Conservation (phyloP, 2,797 vertebrate species). For the Chromis chromis region DNA sequence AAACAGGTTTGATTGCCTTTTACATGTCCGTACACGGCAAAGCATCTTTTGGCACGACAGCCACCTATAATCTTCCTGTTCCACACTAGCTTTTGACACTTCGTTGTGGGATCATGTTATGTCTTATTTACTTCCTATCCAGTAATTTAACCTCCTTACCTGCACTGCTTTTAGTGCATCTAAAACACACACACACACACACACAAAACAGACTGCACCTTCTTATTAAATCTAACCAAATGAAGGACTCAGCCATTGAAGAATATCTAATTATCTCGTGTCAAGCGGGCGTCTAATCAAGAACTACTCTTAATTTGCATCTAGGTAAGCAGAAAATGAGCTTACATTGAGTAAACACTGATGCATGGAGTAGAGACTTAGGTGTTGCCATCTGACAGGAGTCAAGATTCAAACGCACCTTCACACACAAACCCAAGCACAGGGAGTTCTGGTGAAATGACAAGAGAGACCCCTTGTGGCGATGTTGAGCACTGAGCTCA, state of each 20-base stretch:
- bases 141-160: background rate
- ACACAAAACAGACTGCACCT: constrained; percentile 17
- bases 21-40: constrained; percentile 28
- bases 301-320: constrained; percentile 25
- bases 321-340: constrained; percentile 39
- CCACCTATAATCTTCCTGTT: constrained; percentile 8
- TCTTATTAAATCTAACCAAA: constrained; percentile 37
- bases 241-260: constrained; percentile 11
- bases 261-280: constrained; percentile 28
- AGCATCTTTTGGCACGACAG: constrained; percentile 18
- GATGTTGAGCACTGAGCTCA: constrained; percentile 23
- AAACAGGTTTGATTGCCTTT: constrained; percentile 26
- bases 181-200: background rate
- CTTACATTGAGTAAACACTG: constrained; percentile 41
- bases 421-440: constrained; percentile 14
- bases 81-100: background rate
- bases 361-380: constrained; percentile 48
- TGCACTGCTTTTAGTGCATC: background rate
- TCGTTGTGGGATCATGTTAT: constrained; percentile 6
- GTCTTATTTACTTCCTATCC: constrained; percentile 7
- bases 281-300: constrained; percentile 26
- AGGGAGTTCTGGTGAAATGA: constrained; percentile 61
- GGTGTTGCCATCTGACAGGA: constrained; percentile 47
- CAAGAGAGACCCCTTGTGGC: constrained; percentile 82
- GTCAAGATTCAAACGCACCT: constrained; percentile 43